These are phyloP conservation scores for Lepidocyrtoides sp. DNA, from an alignment of 2,888 invertebrate genomes.

Conservation along the genomic window DNA sequence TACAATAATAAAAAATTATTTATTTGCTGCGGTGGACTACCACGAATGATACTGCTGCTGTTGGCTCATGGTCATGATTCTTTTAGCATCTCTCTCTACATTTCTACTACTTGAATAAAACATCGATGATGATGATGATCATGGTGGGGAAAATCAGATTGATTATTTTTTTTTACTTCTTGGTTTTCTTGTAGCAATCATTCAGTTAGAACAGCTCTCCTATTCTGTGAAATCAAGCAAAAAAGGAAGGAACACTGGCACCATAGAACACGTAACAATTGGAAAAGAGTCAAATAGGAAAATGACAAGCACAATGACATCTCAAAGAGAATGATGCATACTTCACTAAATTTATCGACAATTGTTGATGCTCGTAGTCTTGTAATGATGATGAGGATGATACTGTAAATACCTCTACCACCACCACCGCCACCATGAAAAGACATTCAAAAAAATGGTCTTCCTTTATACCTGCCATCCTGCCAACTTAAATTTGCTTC, in stretches of 20 bases:
- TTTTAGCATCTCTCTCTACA: neutral
- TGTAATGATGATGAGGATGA: constrained; percentile 31
- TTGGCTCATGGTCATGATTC: neutral
- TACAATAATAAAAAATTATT: constrained; percentile 17
- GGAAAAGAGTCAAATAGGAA: constrained; percentile 61
- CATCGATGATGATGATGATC: constrained; percentile 4
- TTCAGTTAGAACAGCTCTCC: constrained; percentile 15
- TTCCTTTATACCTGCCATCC: neutral
- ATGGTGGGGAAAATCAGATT: constrained; percentile 42
- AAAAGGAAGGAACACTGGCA: constrained; percentile 32
- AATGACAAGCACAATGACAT: constrained; percentile 73
- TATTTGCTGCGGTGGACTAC: constrained; percentile 5
- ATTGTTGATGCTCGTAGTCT: constrained; percentile 63
- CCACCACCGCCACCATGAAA: neutral
- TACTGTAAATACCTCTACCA: neutral
- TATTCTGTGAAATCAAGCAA: constrained; percentile 61
- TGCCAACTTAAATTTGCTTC: constrained; percentile 35
- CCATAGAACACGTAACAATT: constrained; percentile 28
- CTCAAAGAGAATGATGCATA: constrained; percentile 60
- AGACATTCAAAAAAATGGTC: neutral
- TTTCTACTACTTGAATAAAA: neutral
- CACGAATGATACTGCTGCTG: neutral
- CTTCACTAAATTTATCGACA: constrained; percentile 56
- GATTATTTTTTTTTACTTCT: constrained; percentile 47
- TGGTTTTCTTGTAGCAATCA: constrained; percentile 4